Evolutionary conservation across 1,140 invertebrate species (phyloP), one percentile per base, ranked within the genome.

Genomic region (Anastrepha ludens): DNA sequence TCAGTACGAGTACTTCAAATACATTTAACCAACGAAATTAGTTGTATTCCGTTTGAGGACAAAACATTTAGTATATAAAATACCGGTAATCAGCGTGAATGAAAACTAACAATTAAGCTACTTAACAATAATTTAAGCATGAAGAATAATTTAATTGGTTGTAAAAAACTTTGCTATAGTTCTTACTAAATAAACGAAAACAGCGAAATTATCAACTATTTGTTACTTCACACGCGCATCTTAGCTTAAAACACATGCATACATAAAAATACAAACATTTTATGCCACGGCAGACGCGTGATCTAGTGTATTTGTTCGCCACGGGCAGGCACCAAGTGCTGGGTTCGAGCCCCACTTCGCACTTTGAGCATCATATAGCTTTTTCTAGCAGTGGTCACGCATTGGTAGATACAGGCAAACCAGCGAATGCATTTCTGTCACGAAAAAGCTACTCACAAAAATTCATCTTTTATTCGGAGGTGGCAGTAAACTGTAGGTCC

Each of bases 101-200:
- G 65, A 39, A 39, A 67, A 20, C 3, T 39, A 67, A 15, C 65
- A 13, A 41, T 74, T 74, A 47, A 44, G 67, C 67, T 44, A 44
- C 15, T 74, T 47, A 74, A 74, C 17, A 74, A 13, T 74, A 74
- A 47, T 47, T 44, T 15, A 50, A 58, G 74, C 74, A 81, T 20
- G 47, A n/a, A 58, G 55, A 55, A 81, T 81, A 13, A 47, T 74
- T 41, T 47, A 47, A 74, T 44, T n/a, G 17, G 41, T 74, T 20
- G 47, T n/a, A 55, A 81, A 55, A 81, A 58, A 55, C n/a, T 20
- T 58, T 62, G n/a, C 5, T 20, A 55, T 29, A 58, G 15, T 3
- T 81, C 9, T 81, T 81, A 55, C 7, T 67, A 55, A 81, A 29
- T 55, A 55, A 55, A 81, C 55, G 74, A 81, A 50, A 81, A 81